Evolutionary conservation across 2,797 vertebrate species (phyloP).

Genomic region (Pseudochirops cupreus): DNA sequence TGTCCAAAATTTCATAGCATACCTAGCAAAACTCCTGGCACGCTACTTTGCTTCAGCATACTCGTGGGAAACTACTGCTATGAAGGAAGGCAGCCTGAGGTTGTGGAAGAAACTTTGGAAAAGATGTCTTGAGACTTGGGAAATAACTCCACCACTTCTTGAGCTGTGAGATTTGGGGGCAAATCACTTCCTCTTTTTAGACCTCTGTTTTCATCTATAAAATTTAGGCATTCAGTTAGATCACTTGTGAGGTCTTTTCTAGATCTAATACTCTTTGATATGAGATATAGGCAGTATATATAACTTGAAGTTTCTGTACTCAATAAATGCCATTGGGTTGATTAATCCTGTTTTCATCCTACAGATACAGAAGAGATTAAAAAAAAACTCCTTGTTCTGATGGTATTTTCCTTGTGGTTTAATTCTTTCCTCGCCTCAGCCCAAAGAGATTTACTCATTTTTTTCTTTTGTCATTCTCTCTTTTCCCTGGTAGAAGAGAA

Average conservation of each 20-base stretch:
- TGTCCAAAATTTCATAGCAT: not conserved
- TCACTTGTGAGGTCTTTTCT: not conserved
- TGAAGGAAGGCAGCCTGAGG: not conserved
- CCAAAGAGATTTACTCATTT: not conserved
- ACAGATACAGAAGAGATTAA: not conserved
- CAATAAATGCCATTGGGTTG: not conserved
- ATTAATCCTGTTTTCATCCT: not conserved
- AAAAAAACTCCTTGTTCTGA: not conserved
- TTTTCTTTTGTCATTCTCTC: not conserved
- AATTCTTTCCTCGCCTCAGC: too few species aligned
- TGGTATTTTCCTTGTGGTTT: not conserved
- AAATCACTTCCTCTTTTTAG: not conserved
- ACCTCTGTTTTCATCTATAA: not conserved
- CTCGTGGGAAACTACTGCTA: not conserved
- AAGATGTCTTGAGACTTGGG: not conserved
- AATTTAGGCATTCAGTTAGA: not conserved
- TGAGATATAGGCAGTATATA: not conserved
- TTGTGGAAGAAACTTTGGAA: not conserved
- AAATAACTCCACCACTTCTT: not conserved
- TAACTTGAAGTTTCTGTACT: not conserved
- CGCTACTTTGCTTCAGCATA: not conserved
- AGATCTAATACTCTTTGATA: not conserved
- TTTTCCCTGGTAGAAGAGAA: conserved; percentile 26
- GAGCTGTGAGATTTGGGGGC: not conserved
- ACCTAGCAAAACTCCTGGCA: not conserved